A percentile compares a stretch with the other conserved stretches of the same genome.
phyloP scores from a whole-genome alignment of 2,113 vertebrate genomes.

The Pongo abelii region DNA sequence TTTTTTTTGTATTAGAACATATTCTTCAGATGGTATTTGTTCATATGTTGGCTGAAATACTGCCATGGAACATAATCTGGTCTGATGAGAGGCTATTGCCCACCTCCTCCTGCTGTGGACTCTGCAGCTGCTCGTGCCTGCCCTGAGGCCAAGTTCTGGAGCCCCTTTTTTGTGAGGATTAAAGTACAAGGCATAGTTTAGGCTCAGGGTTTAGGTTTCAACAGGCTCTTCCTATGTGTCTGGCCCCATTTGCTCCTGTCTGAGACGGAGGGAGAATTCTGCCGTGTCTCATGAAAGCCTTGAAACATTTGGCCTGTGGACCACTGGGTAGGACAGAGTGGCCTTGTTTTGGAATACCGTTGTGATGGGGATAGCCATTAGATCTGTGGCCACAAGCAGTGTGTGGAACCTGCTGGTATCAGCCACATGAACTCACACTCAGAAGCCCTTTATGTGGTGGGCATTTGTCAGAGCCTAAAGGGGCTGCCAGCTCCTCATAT shows the following conservation, averaged over 20 bases:
- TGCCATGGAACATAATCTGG: conserved; percentile 49
- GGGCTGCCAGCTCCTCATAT: too few relatives aligned
- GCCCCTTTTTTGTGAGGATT: conserved; percentile 78
- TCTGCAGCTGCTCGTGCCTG: conserved; percentile 79
- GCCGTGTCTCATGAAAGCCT: conserved; percentile 57
- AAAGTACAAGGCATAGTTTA: conserved; percentile 80
- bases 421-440: background rate
- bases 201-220: conserved; percentile 80
- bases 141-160: conserved; percentile 63
- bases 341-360: conserved; percentile 16
- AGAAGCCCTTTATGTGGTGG: background rate
- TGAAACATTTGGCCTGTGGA: conserved; percentile 57
- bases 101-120: conserved; percentile 28
- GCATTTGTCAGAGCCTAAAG: background rate
- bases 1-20: background rate
- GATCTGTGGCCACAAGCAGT: background rate
- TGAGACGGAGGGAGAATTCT: conserved; percentile 23
- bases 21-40: conserved; percentile 11
- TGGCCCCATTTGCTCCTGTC: conserved; percentile 56
- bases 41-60: background rate
- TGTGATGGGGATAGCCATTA: background rate
- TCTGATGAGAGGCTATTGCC: conserved; percentile 9
- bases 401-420: conserved; percentile 22
- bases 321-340: background rate
- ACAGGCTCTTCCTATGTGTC: background rate